phyloP scores from a whole-genome alignment of 1,140 invertebrate genomes.

The Ptiloglossa arizonensis region DNA sequence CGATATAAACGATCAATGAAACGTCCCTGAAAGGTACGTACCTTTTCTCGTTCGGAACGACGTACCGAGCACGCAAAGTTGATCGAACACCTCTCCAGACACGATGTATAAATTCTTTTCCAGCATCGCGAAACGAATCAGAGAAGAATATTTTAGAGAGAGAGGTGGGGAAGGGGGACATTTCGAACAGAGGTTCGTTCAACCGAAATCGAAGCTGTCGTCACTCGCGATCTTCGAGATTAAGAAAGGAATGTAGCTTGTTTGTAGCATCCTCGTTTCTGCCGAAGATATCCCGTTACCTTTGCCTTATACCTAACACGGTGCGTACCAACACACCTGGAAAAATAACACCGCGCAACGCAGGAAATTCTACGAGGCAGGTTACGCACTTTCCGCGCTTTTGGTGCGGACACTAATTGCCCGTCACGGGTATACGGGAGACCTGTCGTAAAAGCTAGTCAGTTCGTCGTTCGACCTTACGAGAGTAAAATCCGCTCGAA shows the following conservation, averaged over 20 bases:
- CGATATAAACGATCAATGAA: too few relatives aligned
- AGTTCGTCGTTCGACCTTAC: constrained; percentile 39
- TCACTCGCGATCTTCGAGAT: background rate
- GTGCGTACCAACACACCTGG: background rate
- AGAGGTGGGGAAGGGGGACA: too few relatives aligned
- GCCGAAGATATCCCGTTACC: constrained; percentile 41
- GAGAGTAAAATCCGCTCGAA: constrained; percentile 38
- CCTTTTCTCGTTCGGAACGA: too few relatives aligned
- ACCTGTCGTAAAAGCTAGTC: constrained; percentile 25
- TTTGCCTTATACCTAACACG: background rate
- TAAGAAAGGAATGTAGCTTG: constrained; percentile 24
- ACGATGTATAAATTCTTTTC: too few relatives aligned
- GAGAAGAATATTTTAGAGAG: too few relatives aligned
- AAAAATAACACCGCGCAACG: background rate
- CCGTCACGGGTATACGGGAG: background rate
- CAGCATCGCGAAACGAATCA: too few relatives aligned
- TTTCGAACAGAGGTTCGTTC: too few relatives aligned
- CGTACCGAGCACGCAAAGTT: too few relatives aligned
- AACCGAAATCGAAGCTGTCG: too few relatives aligned
- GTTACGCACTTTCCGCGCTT: constrained; percentile 50
- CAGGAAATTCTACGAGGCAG: constrained; percentile 30
- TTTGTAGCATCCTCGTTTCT: constrained; percentile 10
- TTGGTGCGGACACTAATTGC: constrained; percentile 46
- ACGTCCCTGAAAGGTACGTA: too few relatives aligned
- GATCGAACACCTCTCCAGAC: too few relatives aligned